Percentiles rank a stretch among this genome's conserved stretches.
Evolutionary conservation across 2,113 vertebrate species (phyloP).

Genomic region (Otis tarda): DNA sequence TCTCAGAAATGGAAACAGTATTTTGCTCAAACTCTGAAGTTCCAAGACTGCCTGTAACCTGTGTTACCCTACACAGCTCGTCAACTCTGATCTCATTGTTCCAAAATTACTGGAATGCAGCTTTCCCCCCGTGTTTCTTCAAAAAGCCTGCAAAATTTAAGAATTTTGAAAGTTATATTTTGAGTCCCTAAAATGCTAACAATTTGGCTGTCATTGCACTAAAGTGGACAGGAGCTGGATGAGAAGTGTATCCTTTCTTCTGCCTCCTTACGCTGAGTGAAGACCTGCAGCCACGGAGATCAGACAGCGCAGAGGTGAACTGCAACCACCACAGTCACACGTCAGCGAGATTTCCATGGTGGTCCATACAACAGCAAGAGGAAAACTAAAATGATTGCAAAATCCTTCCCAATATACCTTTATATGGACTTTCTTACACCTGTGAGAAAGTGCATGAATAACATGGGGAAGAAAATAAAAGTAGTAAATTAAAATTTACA

Average conservation of each 20-base stretch:
- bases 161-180: not conserved
- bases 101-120: not conserved
- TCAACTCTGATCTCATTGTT: not conserved
- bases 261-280: not conserved
- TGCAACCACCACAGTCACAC: not conserved
- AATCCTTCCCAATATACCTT: not conserved
- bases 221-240: not conserved
- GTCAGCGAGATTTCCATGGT: rapidly evolving
- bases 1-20: not conserved
- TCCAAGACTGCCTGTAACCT: not conserved
- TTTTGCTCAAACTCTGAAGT: not conserved
- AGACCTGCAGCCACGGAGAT: not conserved
- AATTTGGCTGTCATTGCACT: not conserved
- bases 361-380: not conserved
- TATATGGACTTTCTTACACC: not conserved
- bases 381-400: not conserved
- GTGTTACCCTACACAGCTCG: not conserved
- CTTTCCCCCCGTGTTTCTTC: rapidly evolving
- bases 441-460: not conserved
- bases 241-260: not conserved
- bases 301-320: not conserved
- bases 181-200: not conserved
- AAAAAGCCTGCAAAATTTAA: not conserved
- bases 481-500: not conserved
- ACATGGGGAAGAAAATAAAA: not conserved